Evolutionary conservation across 2,888 invertebrate species (phyloP), one percentile per base, ranked within the genome.

Genomic region (Quadriops clusia): DNA sequence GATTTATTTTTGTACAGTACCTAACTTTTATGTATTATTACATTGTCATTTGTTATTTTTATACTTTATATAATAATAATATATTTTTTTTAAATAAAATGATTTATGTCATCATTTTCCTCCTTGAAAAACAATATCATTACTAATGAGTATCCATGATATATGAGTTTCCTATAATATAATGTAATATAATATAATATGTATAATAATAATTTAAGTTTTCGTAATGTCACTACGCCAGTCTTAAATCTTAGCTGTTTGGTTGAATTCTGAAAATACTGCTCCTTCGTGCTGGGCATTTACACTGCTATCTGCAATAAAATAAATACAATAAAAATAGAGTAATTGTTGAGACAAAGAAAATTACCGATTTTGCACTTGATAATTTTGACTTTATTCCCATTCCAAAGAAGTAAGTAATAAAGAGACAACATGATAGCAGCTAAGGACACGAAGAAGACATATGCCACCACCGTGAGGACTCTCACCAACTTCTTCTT

Each of bases 331-430:
- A 18, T 7, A 6, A 18, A 18, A 18, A 6, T 7, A 18, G 8
- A 18, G 6, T 18, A 18, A 18, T 7, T 18, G 18, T 18, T 7
- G 6, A 18, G 7, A 6, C 18, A 7, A 7, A 18, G 6, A 18
- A 18, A 7, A 7, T 8, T 8, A 7, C 6, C 18, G 8, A 7
- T 7, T 6, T 18, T 18, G 18, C 8, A 18, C 18, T 23, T 27
- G 8, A 34, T 44, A 46, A 41, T 58, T 55, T 44, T 45, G 34
- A 48, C 56, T 33, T 50, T 51, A 53, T 71, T 75, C 11, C 90
- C 89, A 61, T 87, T 81, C 91, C 93, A 93, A 58, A 93, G 74
- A 64, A 91, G 84, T 49, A 87, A 81, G 67, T 94, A 94, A 67
- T 93, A 94, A 29, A 90, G 71, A 8, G 90, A 90, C 42, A 94